Base-by-base conservation (phyloP, 2,113 vertebrate genomes). In the Rhinichthys klamathensis region DNA sequence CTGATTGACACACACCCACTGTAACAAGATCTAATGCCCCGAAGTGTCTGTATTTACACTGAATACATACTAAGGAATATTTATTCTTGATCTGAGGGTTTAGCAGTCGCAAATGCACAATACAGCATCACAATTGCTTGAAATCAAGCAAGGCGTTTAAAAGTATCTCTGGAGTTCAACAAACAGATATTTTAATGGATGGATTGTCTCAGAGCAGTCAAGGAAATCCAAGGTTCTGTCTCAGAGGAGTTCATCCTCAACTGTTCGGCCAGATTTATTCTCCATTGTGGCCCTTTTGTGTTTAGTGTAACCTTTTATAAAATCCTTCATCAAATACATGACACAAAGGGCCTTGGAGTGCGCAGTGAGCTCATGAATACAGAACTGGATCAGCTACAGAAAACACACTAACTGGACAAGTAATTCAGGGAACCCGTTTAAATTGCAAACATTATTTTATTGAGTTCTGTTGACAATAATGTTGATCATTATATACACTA, bases 231-330 rank as follows among this genome's bases (percentile, higher is more conserved):
- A 21, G 9, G 27, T n/a, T 77, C 18, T 3, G 75, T 58, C 30
- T 78, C 51, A 78, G 30, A n/a, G 51, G 18, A 78, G 27, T 5
- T 44, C 4, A n/a, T 78, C 21, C 16, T 7, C 54, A 70, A 70
- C 2, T 2, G 11, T 46, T 73, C 12, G 2, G 41, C 12, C 11
- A 25, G 70, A 73, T 15, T 15, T 38, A 23, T 25, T 73, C 38
- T 73, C 38, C 18, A 1, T 15, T 73, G 11, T 46, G 21, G 38
- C 38, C 11, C 23, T 73, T 72, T 44, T 41, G 69, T 6, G 38
- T 73, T 73, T 6, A 73, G 11, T 23, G 69, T 72, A 11, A 72
- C 69, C 38, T 72, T 73, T 73, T 25, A 73, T 73, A 38, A 41
- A 18, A 41, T 41, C 35, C 69, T 72, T 72, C 21, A n/a, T 72